Percentiles rank a stretch among this genome's conserved stretches.
Conservation (phyloP, 2,888 invertebrate species). For the Nomada fucata region DNA sequence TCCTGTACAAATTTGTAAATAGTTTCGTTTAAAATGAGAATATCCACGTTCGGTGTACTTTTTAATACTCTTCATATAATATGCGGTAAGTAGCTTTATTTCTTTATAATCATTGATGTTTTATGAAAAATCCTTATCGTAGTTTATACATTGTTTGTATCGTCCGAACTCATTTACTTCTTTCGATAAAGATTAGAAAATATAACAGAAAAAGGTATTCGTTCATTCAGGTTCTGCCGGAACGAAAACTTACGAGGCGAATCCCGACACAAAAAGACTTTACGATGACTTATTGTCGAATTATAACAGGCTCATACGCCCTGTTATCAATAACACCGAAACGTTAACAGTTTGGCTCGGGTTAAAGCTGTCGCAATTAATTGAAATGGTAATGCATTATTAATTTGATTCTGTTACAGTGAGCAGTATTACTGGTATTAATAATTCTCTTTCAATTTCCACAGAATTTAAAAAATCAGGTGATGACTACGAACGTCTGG, state of each 20-base stretch:
- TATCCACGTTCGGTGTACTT: constrained; percentile 45
- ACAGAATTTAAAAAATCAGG: constrained; percentile 94
- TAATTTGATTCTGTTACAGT: not conserved
- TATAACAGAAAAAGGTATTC: not conserved
- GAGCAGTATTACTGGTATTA: not conserved
- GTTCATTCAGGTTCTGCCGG: constrained; percentile 69
- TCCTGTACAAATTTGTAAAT: constrained; percentile 59
- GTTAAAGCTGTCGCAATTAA: constrained; percentile 94
- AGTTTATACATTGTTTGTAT: not conserved
- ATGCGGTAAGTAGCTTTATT: constrained; percentile 57
- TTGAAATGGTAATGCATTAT: constrained; percentile 88
- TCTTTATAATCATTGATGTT: not conserved
- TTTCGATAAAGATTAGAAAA: not conserved
- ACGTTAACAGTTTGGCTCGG: constrained; percentile 96
- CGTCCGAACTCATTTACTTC: not conserved
- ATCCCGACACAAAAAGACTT: constrained; percentile 96
- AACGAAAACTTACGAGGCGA: constrained; percentile 88
- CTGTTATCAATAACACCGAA: constrained; percentile 96
- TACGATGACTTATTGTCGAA: constrained; percentile 98
- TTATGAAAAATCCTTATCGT: not conserved
- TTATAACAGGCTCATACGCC: constrained; percentile 97
- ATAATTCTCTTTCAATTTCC: constrained; percentile 58
- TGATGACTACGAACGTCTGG: constrained; percentile 98
- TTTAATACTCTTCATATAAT: constrained; percentile 55
- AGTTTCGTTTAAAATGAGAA: constrained; percentile 59